Evolutionary conservation across 2,113 vertebrate genomes (phyloP), one percentile per base, ranked within the genome.

Genomic region (Eidolon helvum): DNA sequence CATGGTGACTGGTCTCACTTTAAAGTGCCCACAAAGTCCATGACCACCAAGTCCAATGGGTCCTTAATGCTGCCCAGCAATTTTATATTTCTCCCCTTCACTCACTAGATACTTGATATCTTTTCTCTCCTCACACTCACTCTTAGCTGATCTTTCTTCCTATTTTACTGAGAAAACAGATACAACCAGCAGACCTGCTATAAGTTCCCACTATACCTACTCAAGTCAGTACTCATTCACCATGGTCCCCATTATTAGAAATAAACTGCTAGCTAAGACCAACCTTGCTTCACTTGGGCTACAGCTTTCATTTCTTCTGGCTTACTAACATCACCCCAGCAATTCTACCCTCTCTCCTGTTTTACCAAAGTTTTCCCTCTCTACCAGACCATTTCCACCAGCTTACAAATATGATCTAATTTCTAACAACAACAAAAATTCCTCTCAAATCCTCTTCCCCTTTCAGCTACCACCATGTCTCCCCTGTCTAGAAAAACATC

Each of bases 291-390:
- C 35, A 43, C 10, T 45, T 90, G 19, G 63, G n/a, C 53, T 92
- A 50, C 0, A 92, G 30, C 65, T 19, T 72, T 38, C 53, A 92
- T 71, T 82, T 16, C 77, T 85, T 69, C 48, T 86, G 75, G 50
- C 22, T 94, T 91, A 94, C 71, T 95, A 87, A 84, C 87, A 85
- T 57, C 59, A 59, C 59, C 77, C 87, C 40, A 38, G 71, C 18
- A 93, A 95, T 79, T 85, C 66, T 71, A 89, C n/a, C 19, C 45
- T 93, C 38, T 95, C 66, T 86, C 22, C 59, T 88, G 38, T 45
- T 84, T 79, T 59, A 90, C 30, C 40, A 88, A 11, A 50, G 48
- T 35, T 50, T 5, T 10, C 14, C 26, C 30, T 33, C 38, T 66
- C 55, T 53, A n/a, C 5, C 21, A 95, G 63, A 48, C 66, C 35